Base-by-base conservation (phyloP, 2,797 vertebrate species). In the Sternotherus odoratus region DNA sequence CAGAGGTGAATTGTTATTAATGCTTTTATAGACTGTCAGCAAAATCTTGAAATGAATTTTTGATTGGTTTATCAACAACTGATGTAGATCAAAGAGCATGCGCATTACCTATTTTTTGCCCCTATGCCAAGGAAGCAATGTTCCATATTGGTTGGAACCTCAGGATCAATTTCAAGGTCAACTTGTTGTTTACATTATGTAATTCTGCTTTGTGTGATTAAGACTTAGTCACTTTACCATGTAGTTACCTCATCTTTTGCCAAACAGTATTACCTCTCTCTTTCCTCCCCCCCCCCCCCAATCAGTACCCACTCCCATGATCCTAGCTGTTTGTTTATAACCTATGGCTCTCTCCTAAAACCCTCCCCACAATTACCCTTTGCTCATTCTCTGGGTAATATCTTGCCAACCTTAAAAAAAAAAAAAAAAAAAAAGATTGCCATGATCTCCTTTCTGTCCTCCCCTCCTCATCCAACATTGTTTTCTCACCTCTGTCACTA, bases 261-360 rank as follows among this genome's bases (percentile, higher is more conserved):
- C 3, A 16, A 46, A 4, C 0, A 0, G 12, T 3, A 3, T 0
- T 23, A 9, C 48, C 11, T 30, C 0, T 19, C 46, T 33, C 12
- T n/a, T n/a, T n/a, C n/a, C n/a, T n/a, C n/a, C 12, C 56, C 43
- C 5, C 46, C 28, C 6, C 28, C 43, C 5, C 49, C 54, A 16
- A 78, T 9, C 75, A 24, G 72, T n/a, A 89, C 51, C 69, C 2
- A 33, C 16, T 51, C 54, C 12, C 0, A 0, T 1, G 12, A 72
- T 57, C 56, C 43, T 51, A 4, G 86, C 86, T 49, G 39, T 69
- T 56, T 23, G 1, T 8, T 8, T 75, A 89, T 43, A 49, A 9
- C 2, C 28, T 28, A 13, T 63, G 72, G n/a, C 57, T 93, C 57
- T 5, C 39, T 33, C 30, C 78, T 51, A 36, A 4, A 82, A 33